Conservation (phyloP, 2,888 invertebrate species). For the Schizotus pectinicornis region DNA sequence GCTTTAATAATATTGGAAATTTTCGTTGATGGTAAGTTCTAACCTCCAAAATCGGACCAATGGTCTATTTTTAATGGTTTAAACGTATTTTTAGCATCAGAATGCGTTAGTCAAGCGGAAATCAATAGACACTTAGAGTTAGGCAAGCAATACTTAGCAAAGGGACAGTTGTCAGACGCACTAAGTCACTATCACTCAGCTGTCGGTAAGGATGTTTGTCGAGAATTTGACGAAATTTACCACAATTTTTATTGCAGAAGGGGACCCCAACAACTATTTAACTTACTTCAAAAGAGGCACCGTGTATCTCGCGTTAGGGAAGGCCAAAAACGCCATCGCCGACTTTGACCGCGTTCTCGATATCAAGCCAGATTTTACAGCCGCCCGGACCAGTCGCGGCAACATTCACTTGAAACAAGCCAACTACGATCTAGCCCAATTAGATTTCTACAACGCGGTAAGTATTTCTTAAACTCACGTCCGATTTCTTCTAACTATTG, state of each 20-base stretch:
- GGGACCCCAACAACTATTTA: constrained; percentile 94
- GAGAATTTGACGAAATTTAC: constrained; percentile 1
- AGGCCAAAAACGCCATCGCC: constrained; percentile 91
- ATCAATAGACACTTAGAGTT: constrained; percentile 93
- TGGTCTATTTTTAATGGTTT: constrained; percentile 24
- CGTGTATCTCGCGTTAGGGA: constrained; percentile 93
- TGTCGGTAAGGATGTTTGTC: constrained; percentile 74
- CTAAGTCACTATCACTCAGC: constrained; percentile 97
- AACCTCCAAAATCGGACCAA: constrained; percentile 28
- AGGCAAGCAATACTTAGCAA: constrained; percentile 89
- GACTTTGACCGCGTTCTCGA: constrained; percentile 93
- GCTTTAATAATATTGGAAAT: constrained; percentile 71
- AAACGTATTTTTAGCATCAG: constrained; percentile 65
- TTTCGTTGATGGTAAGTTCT: constrained; percentile 70
- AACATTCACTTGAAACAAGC: constrained; percentile 91
- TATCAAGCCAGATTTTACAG: constrained; percentile 92
- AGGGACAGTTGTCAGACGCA: constrained; percentile 94
- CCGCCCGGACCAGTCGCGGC: constrained; percentile 80
- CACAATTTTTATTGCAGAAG: constrained; percentile 70
- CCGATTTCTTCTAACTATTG: background rate
- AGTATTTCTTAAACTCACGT: constrained; percentile 56
- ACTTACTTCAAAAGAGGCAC: constrained; percentile 96
- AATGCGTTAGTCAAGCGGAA: constrained; percentile 75
- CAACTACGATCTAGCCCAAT: constrained; percentile 78
- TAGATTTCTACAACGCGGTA: constrained; percentile 86